A percentile compares a stretch with the other conserved stretches of the same genome.
These are phyloP conservation scores for Plusia festucae DNA, from an alignment of 2,888 invertebrate species.

Conservation along the genomic window DNA sequence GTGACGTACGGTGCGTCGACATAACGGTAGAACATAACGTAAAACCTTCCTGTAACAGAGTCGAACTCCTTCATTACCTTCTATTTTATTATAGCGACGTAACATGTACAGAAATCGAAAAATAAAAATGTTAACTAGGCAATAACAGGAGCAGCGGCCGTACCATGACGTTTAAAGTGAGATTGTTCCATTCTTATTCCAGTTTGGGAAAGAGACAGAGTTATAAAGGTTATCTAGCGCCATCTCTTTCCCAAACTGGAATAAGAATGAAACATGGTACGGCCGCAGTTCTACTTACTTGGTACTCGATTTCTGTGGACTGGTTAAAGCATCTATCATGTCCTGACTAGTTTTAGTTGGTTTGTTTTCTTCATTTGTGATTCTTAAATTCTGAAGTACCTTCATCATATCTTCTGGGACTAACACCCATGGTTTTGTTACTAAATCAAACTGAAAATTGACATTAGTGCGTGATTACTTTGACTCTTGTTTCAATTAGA, in stretches of 20 bases:
- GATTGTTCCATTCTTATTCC: too few relatives aligned
- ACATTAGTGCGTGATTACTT: neutral
- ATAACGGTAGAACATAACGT: slow-evolving; percentile 90
- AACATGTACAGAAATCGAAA: too few relatives aligned
- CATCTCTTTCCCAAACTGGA: too few relatives aligned
- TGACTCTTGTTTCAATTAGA: too few relatives aligned
- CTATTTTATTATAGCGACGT: too few relatives aligned
- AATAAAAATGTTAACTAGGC: too few relatives aligned
- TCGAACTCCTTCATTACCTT: neutral
- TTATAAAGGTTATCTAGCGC: too few relatives aligned
- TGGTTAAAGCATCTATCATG: slow-evolving; percentile 84
- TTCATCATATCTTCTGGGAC: slow-evolving; percentile 90
- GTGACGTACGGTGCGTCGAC: slow-evolving; percentile 89
- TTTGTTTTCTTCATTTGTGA: slow-evolving; percentile 63
- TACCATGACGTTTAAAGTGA: too few relatives aligned
- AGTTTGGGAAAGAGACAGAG: too few relatives aligned
- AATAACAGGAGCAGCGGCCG: too few relatives aligned
- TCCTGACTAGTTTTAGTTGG: slow-evolving; percentile 75
- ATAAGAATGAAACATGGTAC: neutral
- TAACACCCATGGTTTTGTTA: slow-evolving; percentile 91
- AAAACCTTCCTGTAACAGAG: slow-evolving; percentile 85
- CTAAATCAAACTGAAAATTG: slow-evolving; percentile 90
- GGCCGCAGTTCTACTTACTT: slow-evolving; percentile 71
- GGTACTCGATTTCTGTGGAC: slow-evolving; percentile 82
- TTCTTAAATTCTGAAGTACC: slow-evolving; percentile 88